Base-by-base conservation (phyloP, 2,888 invertebrate species). In the Nezara viridula region DNA sequence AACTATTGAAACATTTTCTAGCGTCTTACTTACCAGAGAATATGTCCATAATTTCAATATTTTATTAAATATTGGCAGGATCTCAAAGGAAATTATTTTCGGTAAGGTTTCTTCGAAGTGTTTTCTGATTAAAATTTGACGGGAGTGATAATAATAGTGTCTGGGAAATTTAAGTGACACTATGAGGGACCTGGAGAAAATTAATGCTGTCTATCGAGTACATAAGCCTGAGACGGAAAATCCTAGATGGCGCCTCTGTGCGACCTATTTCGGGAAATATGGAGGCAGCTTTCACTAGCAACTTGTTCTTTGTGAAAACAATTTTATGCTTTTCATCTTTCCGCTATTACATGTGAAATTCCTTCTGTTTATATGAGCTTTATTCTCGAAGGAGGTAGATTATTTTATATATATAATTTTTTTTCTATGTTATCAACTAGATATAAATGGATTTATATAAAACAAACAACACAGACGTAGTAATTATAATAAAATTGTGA, bases 191-290 rank as follows among this genome's bases (percentile, higher is more conserved):
- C 7, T 73, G 66, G 66, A 73, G 32, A 73, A 73, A 73, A 73
- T 73, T 81, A 81, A 44, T 44, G n/a, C n/a, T 44, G 3, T 40
- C 24, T n/a, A 81, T 44, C 2, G 44, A 6, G n/a, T 44, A 40
- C 44, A 77, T 37, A n/a, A 77, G n/a, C 1, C 44, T 81, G 81
- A 81, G 44, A 44, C 81, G 81, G 81, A 81, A 81, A 81, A 81
- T 81, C 81, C 44, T 5, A 40, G n/a, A 81, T 81, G 81, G 81
- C 81, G 81, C 44, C 81, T 44, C 44, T 14, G 44, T 47, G 44
- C 81, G 81, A 81, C 81, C 81, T 81, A 81, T 81, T 81, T 81
- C 81, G 81, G 81, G 81, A 44, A 44, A 81, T 81, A 81, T 47
- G 14, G 44, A n/a, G 40, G 77, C 77, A n/a, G 81, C 81, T 81